Conservation (phyloP, 2,797 vertebrate species). For the Epinephelus awoara region DNA sequence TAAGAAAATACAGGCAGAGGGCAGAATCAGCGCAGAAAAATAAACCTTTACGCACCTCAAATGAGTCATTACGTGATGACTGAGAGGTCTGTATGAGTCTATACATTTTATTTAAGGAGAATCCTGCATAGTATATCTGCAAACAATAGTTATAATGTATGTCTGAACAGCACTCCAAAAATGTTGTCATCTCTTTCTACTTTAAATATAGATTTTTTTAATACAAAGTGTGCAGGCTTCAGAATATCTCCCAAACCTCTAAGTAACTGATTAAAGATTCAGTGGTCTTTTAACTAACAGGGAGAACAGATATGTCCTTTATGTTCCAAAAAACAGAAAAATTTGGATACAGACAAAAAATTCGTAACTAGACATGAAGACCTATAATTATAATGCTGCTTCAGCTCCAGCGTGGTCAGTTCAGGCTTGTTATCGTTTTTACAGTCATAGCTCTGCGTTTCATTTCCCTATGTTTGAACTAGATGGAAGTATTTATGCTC, state of each 20-base stretch:
- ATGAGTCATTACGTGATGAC: too few relatives aligned
- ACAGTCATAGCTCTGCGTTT: constrained; percentile 25
- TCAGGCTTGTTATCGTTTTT: constrained; percentile 16
- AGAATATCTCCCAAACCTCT: neutral
- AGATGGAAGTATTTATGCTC: constrained; percentile 32
- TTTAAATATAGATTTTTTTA: neutral
- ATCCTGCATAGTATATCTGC: too few relatives aligned
- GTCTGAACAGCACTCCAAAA: constrained; percentile 16
- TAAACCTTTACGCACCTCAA: too few relatives aligned
- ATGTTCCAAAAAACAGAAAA: constrained; percentile 10
- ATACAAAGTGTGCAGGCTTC: neutral
- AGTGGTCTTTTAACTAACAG: neutral
- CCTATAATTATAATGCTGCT: neutral
- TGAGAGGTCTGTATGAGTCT: too few relatives aligned
- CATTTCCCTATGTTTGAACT: constrained; percentile 33
- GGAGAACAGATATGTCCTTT: neutral
- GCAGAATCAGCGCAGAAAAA: too few relatives aligned
- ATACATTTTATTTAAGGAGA: too few relatives aligned
- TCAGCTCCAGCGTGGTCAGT: neutral
- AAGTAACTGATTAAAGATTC: too few relatives aligned
- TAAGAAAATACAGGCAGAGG: too few relatives aligned
- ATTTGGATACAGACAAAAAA: neutral
- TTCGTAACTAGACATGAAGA: neutral
- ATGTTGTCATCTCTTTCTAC: neutral
- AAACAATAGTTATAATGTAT: neutral